Evolutionary conservation across 2,113 vertebrate genomes (phyloP), one percentile per base, ranked within the genome.

Genomic region (Caloenas nicobarica): DNA sequence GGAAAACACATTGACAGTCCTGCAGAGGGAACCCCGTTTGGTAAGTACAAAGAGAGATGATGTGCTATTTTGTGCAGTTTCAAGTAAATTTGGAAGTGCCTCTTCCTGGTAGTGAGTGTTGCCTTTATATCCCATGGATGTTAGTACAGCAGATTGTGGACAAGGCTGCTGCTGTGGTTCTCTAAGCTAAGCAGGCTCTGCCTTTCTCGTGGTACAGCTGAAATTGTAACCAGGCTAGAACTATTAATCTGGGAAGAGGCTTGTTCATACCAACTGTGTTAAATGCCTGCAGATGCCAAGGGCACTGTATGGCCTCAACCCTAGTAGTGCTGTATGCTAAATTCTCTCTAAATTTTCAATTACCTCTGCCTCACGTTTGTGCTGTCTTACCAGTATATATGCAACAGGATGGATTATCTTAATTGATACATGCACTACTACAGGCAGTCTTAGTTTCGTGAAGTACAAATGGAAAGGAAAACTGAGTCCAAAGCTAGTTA

Each of bases 11-110:
- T 7, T 23, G 78, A n/a, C 16, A 60, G 40, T 61, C 56, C 72
- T 96, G 68, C 61, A 95, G 80, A 65, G 24, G 44, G 24, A 86
- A 44, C 53, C 28, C 84, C 51, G 18, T 72, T 40, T 81, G 92
- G 96, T 97, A 72, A 97, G 96, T 96, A 65, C 17, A 71, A 16
- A 83, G 23, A 80, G 28, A 81, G 38, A 11, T 56, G 4, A 12
- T 88, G 36, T 74, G 11, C 15, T 50, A 0, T 51, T 65, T 31
- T 56, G 18, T 78, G 46, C 21, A 25, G 28, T 34, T 90, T 86
- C 2, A 21, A 62, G 38, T 72, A n/a, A 81, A 78, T 57, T 78
- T 70, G 19, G 10, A 86, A 91, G 42, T 33, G 17, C 9, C 22
- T 51, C 9, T 76, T 82, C 36, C 50, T 33, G 33, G 16, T 56